phyloP scores from a whole-genome alignment of 2,888 invertebrate species.

The Athalia cordata region DNA sequence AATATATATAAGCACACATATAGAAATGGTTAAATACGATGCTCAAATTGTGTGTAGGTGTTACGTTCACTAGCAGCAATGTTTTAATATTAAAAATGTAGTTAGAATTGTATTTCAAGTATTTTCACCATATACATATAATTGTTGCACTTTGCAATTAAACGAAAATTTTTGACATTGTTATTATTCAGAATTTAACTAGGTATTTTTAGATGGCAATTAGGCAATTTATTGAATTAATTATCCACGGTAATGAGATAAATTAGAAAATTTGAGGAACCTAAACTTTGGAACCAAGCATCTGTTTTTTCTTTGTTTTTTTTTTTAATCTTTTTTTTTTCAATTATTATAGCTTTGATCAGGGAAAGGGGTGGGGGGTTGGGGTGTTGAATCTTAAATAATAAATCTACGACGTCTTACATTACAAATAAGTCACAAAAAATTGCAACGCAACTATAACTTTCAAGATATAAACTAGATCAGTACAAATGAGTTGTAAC shows the following conservation, averaged over 20 bases:
- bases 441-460: conserved; percentile 53
- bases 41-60: conserved; percentile 62
- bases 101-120: conserved; percentile 31
- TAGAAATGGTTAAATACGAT: conserved; percentile 58
- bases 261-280: not conserved
- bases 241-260: not conserved
- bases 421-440: not conserved
- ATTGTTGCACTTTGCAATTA: conserved; percentile 40
- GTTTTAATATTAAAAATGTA: conserved; percentile 56
- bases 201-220: too few species aligned
- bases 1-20: not conserved
- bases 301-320: not conserved
- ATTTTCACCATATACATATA: too few species aligned
- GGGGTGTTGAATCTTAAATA: too few species aligned
- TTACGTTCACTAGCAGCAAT: conserved; percentile 55
- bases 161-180: not conserved
- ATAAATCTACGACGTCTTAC: not conserved
- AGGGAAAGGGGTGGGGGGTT: too few species aligned
- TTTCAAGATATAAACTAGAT: conserved; percentile 55
- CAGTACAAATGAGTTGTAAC: conserved; percentile 63
- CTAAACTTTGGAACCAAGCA: not conserved
- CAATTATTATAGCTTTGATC: too few species aligned
- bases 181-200: too few species aligned
- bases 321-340: not conserved
- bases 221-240: not conserved